Evolutionary conservation across 2,113 vertebrate genomes (phyloP).

Genomic region (Thomomys bottae): DNA sequence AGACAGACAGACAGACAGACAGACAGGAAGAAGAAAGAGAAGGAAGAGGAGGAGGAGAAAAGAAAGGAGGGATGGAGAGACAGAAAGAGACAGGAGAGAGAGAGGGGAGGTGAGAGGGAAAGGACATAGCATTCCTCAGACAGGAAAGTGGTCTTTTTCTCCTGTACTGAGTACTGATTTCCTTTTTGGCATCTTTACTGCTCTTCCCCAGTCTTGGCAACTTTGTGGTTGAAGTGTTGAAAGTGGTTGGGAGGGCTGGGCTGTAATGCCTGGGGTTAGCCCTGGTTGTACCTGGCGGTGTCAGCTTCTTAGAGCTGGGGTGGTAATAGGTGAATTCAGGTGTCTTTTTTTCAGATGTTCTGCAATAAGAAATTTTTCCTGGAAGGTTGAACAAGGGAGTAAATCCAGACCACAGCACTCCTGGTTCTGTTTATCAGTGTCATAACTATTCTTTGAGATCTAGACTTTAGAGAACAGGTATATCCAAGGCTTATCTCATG

Average conservation of each 20-base stretch:
- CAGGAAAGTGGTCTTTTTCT: background rate
- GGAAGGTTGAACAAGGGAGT: constrained; percentile 37
- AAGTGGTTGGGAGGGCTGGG: constrained; percentile 46
- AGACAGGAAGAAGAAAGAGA: no score
- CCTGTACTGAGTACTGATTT: constrained; percentile 6
- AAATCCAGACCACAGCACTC: background rate
- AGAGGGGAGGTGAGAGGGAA: background rate
- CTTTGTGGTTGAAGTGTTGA: constrained; percentile 44
- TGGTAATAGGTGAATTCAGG: constrained; percentile 62
- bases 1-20: no score
- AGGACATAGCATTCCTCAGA: constrained; percentile 17
- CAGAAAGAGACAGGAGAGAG: no score
- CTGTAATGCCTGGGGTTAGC: constrained; percentile 28
- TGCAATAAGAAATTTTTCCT: constrained; percentile 25
- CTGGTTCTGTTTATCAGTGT: constrained; percentile 58
- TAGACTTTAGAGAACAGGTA: constrained; percentile 26
- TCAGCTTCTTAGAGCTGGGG: constrained; percentile 57
- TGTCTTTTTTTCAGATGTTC: constrained; percentile 66
- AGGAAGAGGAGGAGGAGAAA: no score
- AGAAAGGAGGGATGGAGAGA: no score
- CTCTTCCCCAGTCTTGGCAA: constrained; percentile 65
- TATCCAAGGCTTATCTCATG: constrained; percentile 55
- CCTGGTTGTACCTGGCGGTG: constrained; percentile 65
- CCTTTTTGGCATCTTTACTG: constrained; percentile 37
- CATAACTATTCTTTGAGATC: constrained; percentile 59